Evolutionary conservation across 2,888 invertebrate species (phyloP).

Genomic region (Acholoe squamosa): DNA sequence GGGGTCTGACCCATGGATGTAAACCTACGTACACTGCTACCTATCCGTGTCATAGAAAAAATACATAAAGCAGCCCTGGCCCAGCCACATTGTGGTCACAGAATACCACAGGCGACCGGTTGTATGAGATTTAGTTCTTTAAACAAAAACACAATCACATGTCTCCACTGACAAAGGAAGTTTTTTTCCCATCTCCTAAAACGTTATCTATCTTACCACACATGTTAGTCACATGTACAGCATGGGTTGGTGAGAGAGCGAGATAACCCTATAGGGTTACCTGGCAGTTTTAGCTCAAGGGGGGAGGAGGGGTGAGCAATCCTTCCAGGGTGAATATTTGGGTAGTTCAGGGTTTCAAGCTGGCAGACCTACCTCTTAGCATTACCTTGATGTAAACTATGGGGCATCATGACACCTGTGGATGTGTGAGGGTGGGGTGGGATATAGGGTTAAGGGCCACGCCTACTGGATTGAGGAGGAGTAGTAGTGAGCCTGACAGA

Average conservation of each 20-base stretch:
- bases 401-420: conserved; percentile 7
- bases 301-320: background rate
- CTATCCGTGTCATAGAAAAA: conserved; percentile 18
- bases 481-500: background rate
- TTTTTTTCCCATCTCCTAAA: background rate
- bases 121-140: background rate
- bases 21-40: background rate
- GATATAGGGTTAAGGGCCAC: background rate
- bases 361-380: background rate
- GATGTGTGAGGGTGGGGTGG: background rate
- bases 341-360: background rate
- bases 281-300: background rate
- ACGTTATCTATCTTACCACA: background rate
- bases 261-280: conserved; percentile 9
- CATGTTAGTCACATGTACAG: background rate
- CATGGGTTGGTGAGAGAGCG: background rate
- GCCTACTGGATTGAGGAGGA: background rate
- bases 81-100: background rate
- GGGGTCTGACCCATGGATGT: background rate
- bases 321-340: background rate
- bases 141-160: conserved; percentile 30
- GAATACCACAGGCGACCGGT: background rate
- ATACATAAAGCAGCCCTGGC: conserved; percentile 4
- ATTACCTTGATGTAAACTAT: background rate
- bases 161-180: background rate